Evolutionary conservation across 2,888 invertebrate species (phyloP).

Genomic region (Drosophila antonietae): DNA sequence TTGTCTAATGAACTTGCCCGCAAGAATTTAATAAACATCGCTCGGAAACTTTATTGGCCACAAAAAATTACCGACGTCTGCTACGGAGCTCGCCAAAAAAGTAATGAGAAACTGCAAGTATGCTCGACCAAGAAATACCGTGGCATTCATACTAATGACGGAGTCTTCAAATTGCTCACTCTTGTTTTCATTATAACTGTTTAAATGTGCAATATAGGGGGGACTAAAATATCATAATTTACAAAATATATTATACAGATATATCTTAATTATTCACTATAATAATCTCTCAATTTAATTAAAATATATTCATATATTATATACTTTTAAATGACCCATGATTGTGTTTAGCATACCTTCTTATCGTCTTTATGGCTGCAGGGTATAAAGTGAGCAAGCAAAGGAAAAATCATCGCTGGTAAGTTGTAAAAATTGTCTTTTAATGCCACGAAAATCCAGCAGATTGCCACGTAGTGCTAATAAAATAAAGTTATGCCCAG

Average conservation of each 20-base stretch:
- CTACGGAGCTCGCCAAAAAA: constrained; percentile 43
- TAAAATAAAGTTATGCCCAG: constrained; percentile 79
- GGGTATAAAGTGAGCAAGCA: constrained; percentile 41
- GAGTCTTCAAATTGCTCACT: too few species aligned
- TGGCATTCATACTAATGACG: neutral
- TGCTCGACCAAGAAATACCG: neutral
- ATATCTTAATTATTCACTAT: neutral
- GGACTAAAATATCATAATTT: neutral
- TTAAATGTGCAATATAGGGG: too few species aligned
- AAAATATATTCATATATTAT: neutral
- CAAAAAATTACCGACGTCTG: constrained; percentile 58
- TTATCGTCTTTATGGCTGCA: neutral
- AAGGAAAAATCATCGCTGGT: constrained; percentile 66
- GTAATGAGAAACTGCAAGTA: constrained; percentile 12
- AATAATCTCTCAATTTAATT: neutral
- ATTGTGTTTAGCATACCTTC: neutral
- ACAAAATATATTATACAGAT: neutral
- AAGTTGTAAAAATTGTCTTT: constrained; percentile 81
- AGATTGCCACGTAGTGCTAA: constrained; percentile 81
- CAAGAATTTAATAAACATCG: constrained; percentile 72
- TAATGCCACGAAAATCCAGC: constrained; percentile 79
- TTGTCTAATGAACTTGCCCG: constrained; percentile 75
- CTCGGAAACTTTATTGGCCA: constrained; percentile 56
- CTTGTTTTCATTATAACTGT: neutral
- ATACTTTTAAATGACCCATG: neutral